These are phyloP conservation scores for Patella vulgata DNA, from an alignment of 1,140 invertebrate genomes.

Conservation along the genomic window DNA sequence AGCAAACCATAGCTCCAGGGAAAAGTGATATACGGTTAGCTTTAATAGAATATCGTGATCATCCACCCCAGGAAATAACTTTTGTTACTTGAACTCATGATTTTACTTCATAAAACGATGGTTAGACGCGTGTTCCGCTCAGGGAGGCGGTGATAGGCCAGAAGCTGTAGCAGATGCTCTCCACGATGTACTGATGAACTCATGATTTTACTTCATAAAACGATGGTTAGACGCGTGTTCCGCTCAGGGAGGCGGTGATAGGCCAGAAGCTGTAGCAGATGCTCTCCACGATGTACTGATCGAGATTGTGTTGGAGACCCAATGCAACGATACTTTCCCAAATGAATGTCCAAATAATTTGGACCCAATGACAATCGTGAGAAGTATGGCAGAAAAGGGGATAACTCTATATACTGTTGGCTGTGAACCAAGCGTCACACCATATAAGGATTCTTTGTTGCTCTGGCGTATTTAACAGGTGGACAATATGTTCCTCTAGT, in stretches of 20 bases:
- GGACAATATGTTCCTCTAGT: constrained; percentile 57
- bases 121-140: constrained; percentile 43
- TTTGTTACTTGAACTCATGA: constrained; percentile 54
- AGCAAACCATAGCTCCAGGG: constrained; percentile 51
- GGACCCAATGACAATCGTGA: constrained; percentile 49
- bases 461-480: constrained; percentile 54
- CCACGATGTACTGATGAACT: constrained; percentile 47
- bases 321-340: constrained; percentile 46
- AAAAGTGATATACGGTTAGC: constrained; percentile 52
- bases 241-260: constrained; percentile 54
- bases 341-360: constrained; percentile 43
- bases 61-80: constrained; percentile 49
- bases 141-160: constrained; percentile 54
- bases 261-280: constrained; percentile 58
- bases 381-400: constrained; percentile 49
- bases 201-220: too few relatives aligned
- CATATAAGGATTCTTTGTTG: constrained; percentile 60
- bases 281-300: constrained; percentile 52
- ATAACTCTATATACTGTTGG: constrained; percentile 56
- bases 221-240: constrained; percentile 44
- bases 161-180: constrained; percentile 60
- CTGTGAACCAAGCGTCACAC: constrained; percentile 50
- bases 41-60: constrained; percentile 57
- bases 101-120: constrained; percentile 54
- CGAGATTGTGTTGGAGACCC: constrained; percentile 50